Percentiles rank a stretch among this genome's conserved stretches.
Evolutionary conservation across 2,797 vertebrate species (phyloP).

Genomic region (Coregonus sp.): DNA sequence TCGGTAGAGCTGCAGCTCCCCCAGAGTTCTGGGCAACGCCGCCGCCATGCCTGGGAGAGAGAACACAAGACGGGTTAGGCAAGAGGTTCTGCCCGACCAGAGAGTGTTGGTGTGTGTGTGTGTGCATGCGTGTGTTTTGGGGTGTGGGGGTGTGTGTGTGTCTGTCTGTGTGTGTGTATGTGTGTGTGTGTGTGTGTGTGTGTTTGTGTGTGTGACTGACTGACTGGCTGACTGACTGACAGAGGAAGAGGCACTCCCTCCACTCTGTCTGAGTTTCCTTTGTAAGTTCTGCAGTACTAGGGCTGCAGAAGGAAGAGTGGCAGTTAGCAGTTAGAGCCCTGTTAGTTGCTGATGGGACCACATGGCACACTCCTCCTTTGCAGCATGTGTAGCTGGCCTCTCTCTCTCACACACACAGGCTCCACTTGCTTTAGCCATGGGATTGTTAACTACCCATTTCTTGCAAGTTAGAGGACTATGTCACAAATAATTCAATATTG

Average conservation of each 20-base stretch:
- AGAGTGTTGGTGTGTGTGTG: background rate
- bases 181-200: no score
- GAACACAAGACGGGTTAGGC: background rate
- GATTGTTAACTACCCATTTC: slow-evolving; percentile 20
- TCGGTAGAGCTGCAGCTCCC: slow-evolving; percentile 95
- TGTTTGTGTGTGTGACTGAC: no score
- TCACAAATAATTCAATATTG: background rate
- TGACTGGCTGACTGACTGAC: no score
- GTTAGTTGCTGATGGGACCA: slow-evolving; percentile 69
- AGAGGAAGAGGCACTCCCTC: background rate
- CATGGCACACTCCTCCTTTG: slow-evolving; percentile 83
- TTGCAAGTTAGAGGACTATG: background rate
- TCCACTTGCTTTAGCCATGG: slow-evolving; percentile 7
- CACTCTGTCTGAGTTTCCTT: background rate
- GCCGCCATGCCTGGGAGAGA: slow-evolving; percentile 86
- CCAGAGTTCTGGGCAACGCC: slow-evolving; percentile 93
- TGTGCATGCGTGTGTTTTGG: no score
- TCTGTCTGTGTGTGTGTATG: no score
- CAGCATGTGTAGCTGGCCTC: slow-evolving; percentile 80
- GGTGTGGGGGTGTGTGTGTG: no score
- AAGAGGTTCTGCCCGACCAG: no score
- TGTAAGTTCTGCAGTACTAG: background rate
- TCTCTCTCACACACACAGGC: slow-evolving; percentile 63
- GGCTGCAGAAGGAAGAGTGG: slow-evolving; percentile 62
- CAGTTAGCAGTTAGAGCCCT: slow-evolving; percentile 51